phyloP scores from a whole-genome alignment of 2,888 invertebrate species.

The Gisinianus flammeolus region DNA sequence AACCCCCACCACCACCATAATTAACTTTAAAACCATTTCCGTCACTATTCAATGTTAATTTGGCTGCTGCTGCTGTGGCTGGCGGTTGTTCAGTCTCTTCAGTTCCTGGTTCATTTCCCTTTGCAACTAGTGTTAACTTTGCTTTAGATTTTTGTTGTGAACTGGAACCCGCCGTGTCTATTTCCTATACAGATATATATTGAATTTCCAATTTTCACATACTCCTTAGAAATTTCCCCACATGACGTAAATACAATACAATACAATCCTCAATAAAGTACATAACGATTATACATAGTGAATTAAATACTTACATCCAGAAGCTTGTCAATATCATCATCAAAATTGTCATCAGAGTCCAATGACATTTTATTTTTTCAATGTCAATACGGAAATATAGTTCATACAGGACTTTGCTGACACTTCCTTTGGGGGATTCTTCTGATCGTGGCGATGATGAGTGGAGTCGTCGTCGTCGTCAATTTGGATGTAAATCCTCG shows the following conservation, averaged over 20 bases:
- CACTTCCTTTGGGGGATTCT: too few species aligned
- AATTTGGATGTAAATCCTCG: too few species aligned
- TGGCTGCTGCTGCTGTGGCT: conserved; percentile 9
- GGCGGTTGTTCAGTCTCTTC: background rate
- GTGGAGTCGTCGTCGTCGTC: too few species aligned
- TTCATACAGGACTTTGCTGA: too few species aligned
- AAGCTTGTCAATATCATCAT: conserved; percentile 53
- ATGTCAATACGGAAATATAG: too few species aligned
- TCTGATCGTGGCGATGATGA: too few species aligned
- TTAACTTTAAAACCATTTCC: conserved; percentile 34
- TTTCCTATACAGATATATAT: conserved; percentile 42
- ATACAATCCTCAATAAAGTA: background rate
- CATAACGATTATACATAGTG: background rate
- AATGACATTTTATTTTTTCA: conserved; percentile 32
- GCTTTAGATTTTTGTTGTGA: conserved; percentile 1
- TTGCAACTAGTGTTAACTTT: background rate
- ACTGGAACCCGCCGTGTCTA: conserved; percentile 41
- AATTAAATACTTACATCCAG: conserved; percentile 44
- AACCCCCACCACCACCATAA: conserved; percentile 35
- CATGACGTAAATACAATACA: background rate
- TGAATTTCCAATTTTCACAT: background rate
- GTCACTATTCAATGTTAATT: conserved; percentile 39
- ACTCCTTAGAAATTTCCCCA: background rate
- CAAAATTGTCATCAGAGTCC: conserved; percentile 43
- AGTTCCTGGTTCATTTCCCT: background rate